Percentiles rank a stretch among this genome's conserved stretches.
These are phyloP conservation scores for Coilia nasus DNA, from an alignment of 2,797 vertebrate species.

Conservation along the genomic window DNA sequence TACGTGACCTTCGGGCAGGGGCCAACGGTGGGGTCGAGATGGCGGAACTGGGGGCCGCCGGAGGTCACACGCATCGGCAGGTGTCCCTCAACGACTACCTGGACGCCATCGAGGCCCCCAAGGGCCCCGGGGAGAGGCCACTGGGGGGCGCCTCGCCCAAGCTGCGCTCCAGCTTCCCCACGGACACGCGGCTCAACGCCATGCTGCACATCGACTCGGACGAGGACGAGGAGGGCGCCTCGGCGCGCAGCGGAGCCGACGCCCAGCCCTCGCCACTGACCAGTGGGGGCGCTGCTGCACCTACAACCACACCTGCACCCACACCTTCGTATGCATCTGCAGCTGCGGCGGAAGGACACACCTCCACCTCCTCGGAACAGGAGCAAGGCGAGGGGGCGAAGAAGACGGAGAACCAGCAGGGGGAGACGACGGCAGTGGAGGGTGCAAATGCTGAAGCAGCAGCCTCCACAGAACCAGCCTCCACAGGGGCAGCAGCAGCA, in stretches of 20 bases:
- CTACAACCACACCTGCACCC: background rate
- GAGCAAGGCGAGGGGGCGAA: background rate
- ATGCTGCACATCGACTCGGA: conserved; percentile 98
- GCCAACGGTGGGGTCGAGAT: conserved; percentile 13
- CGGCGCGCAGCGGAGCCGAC: conserved; percentile 59
- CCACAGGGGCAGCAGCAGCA: conserved; percentile 10
- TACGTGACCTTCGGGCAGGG: conserved; percentile 43
- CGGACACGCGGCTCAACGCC: conserved; percentile 90
- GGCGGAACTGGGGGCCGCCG: background rate
- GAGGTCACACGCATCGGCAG: conserved; percentile 78
- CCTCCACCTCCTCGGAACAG: background rate
- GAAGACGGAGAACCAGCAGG: background rate
- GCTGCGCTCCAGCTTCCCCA: conserved; percentile 94
- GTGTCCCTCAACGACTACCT: conserved; percentile 91
- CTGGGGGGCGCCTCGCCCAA: conserved; percentile 84
- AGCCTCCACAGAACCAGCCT: background rate
- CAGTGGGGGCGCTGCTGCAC: conserved; percentile 53
- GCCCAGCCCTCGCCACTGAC: conserved; percentile 66
- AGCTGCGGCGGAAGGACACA: background rate
- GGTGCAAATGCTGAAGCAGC: background rate
- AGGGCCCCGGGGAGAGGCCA: conserved; percentile 71
- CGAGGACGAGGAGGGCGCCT: conserved; percentile 87
- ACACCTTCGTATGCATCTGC: too few relatives aligned
- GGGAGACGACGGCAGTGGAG: background rate
- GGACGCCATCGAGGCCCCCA: conserved; percentile 80